A percentile compares a stretch with the other conserved stretches of the same genome.
phyloP scores from a whole-genome alignment of 2,113 vertebrate genomes.

The Eclectus roratus region DNA sequence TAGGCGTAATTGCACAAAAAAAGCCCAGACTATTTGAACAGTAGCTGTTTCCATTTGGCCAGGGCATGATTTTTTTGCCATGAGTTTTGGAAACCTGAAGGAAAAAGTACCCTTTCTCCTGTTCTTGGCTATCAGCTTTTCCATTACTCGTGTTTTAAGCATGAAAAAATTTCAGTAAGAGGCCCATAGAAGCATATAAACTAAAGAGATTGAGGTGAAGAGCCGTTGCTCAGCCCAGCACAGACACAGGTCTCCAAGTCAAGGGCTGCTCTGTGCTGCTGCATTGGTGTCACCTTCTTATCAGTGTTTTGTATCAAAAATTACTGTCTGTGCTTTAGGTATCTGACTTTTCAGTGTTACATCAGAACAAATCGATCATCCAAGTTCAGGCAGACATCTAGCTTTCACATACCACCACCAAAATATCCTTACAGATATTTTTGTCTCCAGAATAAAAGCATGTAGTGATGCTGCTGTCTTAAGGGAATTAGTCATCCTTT shows the following conservation, averaged over 20 bases:
- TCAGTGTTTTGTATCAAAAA: not conserved
- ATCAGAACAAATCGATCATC: not conserved
- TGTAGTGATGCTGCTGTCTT: not conserved
- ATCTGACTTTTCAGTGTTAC: not conserved
- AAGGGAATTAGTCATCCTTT: not conserved
- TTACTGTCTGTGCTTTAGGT: not conserved
- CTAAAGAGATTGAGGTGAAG: not conserved
- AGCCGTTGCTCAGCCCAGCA: not conserved
- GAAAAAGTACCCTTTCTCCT: not conserved
- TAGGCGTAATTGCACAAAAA: not conserved
- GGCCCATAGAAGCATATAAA: too few relatives aligned
- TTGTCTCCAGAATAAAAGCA: not conserved
- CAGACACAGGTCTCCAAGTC: not conserved
- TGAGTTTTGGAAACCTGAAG: not conserved
- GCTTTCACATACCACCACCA: not conserved
- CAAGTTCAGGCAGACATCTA: not conserved
- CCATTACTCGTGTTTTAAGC: not conserved
- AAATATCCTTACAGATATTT: not conserved
- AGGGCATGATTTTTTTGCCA: not conserved
- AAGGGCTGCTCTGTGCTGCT: not conserved
- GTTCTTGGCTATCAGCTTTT: not conserved
- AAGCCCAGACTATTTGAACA: not conserved
- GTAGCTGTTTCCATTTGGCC: not conserved
- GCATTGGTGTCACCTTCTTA: rapidly evolving
- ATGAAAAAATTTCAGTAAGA: not conserved